Evolutionary conservation across 2,113 vertebrate species (phyloP).

Genomic region (Gymnogyps californianus): DNA sequence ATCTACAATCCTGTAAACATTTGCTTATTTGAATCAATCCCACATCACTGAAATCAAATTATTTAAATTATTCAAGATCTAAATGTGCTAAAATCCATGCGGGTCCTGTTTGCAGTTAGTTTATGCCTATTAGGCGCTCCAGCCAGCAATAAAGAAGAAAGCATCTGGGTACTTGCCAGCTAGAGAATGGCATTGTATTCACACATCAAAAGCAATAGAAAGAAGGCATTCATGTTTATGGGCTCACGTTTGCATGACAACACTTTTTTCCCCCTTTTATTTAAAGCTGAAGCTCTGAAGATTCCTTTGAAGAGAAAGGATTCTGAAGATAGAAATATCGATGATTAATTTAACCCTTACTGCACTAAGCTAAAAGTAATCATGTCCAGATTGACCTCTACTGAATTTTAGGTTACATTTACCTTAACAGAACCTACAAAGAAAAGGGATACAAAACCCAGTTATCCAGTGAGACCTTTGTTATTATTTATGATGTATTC

Average conservation of each 20-base stretch:
- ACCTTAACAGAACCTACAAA: not conserved
- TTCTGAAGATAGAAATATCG: not conserved
- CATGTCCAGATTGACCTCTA: not conserved
- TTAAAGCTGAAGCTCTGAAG: not conserved
- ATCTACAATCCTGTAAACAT: slow-evolving; percentile 16
- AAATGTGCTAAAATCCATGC: slow-evolving; percentile 64
- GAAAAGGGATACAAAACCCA: not conserved
- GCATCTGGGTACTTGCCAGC: slow-evolving; percentile 46
- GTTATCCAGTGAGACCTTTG: not conserved
- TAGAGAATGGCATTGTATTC: slow-evolving; percentile 45
- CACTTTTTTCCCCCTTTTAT: not conserved
- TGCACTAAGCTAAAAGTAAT: not conserved
- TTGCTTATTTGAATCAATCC: slow-evolving; percentile 59
- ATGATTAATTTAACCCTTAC: not conserved
- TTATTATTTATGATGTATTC: not conserved
- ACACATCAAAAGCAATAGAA: slow-evolving; percentile 44
- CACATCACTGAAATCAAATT: slow-evolving; percentile 55
- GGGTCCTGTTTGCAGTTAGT: slow-evolving; percentile 57
- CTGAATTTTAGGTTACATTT: not conserved
- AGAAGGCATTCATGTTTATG: slow-evolving; percentile 27
- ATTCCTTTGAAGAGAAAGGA: slow-evolving; percentile 25
- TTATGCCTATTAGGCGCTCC: slow-evolving; percentile 58
- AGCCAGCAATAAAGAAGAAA: slow-evolving; percentile 60
- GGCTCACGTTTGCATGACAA: not conserved
- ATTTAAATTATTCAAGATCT: slow-evolving; percentile 74